phyloP scores from a whole-genome alignment of 1,140 invertebrate species.

The Copidosoma floridanum region DNA sequence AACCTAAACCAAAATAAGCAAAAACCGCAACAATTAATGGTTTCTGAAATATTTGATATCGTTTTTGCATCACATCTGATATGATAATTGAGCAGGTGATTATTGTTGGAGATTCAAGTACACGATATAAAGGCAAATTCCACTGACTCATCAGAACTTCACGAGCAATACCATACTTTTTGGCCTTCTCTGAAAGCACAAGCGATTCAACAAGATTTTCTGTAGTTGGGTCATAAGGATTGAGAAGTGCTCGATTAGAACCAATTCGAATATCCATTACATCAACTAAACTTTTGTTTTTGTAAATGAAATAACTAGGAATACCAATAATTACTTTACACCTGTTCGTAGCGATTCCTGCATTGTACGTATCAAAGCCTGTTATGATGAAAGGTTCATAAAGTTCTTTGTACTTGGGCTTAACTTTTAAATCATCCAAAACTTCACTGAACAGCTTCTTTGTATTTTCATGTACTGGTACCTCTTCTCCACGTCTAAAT shows the following conservation, averaged over 20 bases:
- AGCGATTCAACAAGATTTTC: slow-evolving; percentile 64
- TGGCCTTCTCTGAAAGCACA: slow-evolving; percentile 69
- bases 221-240: slow-evolving; percentile 64
- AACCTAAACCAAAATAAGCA: slow-evolving; percentile 17
- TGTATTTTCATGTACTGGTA: slow-evolving; percentile 48
- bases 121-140: slow-evolving; percentile 50
- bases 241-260: slow-evolving; percentile 45
- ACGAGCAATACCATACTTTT: slow-evolving; percentile 75
- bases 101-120: slow-evolving; percentile 43
- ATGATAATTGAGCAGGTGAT: slow-evolving; percentile 59
- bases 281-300: slow-evolving; percentile 51
- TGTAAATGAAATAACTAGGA: slow-evolving; percentile 63
- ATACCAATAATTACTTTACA: slow-evolving; percentile 64
- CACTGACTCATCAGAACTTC: slow-evolving; percentile 65
- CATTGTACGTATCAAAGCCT: slow-evolving; percentile 65
- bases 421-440: slow-evolving; percentile 56
- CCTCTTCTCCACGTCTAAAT: slow-evolving; percentile 43
- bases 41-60: slow-evolving; percentile 59
- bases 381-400: slow-evolving; percentile 62
- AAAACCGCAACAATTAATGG: slow-evolving; percentile 43
- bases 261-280: slow-evolving; percentile 57
- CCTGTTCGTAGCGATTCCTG: slow-evolving; percentile 50
- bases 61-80: slow-evolving; percentile 28
- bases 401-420: slow-evolving; percentile 39
- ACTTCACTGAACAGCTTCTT: slow-evolving; percentile 52